Evolutionary conservation across 2,113 vertebrate genomes (phyloP).

Genomic region (Phalacrocorax carbo): DNA sequence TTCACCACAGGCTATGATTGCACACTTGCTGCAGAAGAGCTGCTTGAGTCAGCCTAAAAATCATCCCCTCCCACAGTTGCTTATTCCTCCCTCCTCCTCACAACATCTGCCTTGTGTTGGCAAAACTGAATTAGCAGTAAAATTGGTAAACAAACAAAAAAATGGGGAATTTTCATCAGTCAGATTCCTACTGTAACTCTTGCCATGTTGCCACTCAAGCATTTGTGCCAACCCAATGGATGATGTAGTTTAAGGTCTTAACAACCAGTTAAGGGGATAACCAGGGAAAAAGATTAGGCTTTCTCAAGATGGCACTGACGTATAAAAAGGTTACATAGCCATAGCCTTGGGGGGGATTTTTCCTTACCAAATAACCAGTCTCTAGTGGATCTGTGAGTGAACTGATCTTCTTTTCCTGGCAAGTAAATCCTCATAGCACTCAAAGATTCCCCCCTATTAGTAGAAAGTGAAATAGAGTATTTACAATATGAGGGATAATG

Average conservation of each 20-base stretch:
- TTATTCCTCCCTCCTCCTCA: rapidly evolving
- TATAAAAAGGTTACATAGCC: not conserved
- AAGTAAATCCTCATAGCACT: not conserved
- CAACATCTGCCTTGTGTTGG: not conserved
- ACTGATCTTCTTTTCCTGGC: not conserved
- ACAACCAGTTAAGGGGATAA: not conserved
- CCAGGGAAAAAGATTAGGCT: rapidly evolving
- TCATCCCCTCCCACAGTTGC: not conserved
- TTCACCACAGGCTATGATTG: not conserved
- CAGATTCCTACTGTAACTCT: not conserved
- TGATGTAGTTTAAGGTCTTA: not conserved
- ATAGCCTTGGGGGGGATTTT: not conserved
- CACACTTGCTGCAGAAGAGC: not conserved
- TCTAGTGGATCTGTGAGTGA: not conserved
- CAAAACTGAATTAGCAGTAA: not conserved
- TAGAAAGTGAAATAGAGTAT: not conserved
- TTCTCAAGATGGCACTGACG: not conserved
- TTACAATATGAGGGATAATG: not conserved
- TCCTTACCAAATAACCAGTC: not conserved
- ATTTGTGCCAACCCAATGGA: no score
- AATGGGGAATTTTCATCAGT: not conserved
- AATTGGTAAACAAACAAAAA: not conserved
- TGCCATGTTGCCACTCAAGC: not conserved
- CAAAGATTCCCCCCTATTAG: not conserved
- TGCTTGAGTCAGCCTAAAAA: not conserved